Conservation (phyloP, 1,140 invertebrate genomes). For the Acromyrmex echinatior region DNA sequence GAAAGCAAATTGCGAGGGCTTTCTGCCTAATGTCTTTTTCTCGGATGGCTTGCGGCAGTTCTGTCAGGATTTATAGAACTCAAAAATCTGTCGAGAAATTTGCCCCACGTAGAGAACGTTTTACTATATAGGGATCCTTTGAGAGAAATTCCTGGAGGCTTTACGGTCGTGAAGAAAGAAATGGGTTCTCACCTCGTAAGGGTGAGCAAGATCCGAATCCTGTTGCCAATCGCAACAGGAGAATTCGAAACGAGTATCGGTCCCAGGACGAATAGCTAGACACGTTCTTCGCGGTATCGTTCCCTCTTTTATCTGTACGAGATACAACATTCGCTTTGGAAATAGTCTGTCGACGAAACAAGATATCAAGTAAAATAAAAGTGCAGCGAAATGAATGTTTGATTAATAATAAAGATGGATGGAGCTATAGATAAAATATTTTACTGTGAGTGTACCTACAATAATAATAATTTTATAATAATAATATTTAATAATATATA, state of each 20-base stretch:
- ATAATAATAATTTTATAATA: not conserved
- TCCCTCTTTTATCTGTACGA: slow-evolving; percentile 67
- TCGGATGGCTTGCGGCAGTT: not conserved
- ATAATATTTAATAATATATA: too few species aligned
- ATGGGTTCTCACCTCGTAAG: slow-evolving; percentile 72
- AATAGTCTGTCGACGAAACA: slow-evolving; percentile 2
- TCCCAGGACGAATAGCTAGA: slow-evolving; percentile 71
- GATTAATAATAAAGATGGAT: not conserved
- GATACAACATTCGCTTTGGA: slow-evolving; percentile 14
- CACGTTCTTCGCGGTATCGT: slow-evolving; percentile 55
- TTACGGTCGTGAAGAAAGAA: slow-evolving; percentile 58
- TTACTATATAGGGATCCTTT: slow-evolving; percentile 34
- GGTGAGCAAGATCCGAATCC: slow-evolving; percentile 72
- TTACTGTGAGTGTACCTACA: not conserved
- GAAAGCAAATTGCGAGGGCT: slow-evolving; percentile 12
- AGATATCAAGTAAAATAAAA: slow-evolving; percentile 7
- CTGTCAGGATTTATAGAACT: slow-evolving; percentile 48
- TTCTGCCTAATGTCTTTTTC: slow-evolving; percentile 28
- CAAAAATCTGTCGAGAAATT: slow-evolving; percentile 55
- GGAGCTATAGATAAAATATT: not conserved
- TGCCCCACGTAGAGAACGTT: not conserved
- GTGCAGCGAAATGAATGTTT: not conserved
- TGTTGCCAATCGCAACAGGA: slow-evolving; percentile 72
- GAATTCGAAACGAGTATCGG: slow-evolving; percentile 73
- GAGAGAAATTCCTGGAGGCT: slow-evolving; percentile 63